Evolutionary conservation across 1,140 invertebrate species (phyloP).

Genomic region (Saccostrea cuccullata): DNA sequence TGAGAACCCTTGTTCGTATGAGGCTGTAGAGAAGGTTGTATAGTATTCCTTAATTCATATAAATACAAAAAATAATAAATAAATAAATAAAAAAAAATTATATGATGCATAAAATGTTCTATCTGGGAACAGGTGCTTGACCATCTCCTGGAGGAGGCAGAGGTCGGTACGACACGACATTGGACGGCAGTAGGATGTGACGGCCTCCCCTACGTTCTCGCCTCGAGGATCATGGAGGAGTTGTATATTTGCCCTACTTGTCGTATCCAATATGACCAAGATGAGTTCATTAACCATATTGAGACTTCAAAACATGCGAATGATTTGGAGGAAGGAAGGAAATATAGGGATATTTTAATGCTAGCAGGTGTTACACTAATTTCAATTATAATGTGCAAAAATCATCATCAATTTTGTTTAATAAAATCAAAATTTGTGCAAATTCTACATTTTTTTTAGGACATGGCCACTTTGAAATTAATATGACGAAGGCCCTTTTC

Average conservation of each 20-base stretch:
- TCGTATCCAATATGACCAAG: background rate
- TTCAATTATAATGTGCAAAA: no score
- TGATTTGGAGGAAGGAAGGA: background rate
- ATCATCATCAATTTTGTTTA: no score
- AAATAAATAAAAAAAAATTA: no score
- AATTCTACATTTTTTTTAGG: background rate
- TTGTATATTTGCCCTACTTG: background rate
- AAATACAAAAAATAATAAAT: background rate
- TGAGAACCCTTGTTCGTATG: background rate
- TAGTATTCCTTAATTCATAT: background rate
- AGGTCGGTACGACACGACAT: background rate
- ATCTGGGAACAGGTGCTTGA: background rate
- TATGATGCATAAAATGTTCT: background rate
- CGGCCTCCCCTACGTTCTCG: conserved; percentile 28
- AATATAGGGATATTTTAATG: background rate
- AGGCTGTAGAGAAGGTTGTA: background rate
- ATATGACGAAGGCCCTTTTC: conserved; percentile 17
- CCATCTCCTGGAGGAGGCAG: background rate
- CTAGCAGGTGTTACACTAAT: background rate
- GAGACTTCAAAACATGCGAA: background rate
- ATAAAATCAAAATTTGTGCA: no score
- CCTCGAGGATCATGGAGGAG: background rate
- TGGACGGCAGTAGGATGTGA: conserved; percentile 47
- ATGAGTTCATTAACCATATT: background rate
- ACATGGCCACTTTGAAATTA: conserved; percentile 45